These are phyloP conservation scores for Charanyca ferruginea DNA, from an alignment of 2,888 invertebrate genomes.

Conservation along the genomic window DNA sequence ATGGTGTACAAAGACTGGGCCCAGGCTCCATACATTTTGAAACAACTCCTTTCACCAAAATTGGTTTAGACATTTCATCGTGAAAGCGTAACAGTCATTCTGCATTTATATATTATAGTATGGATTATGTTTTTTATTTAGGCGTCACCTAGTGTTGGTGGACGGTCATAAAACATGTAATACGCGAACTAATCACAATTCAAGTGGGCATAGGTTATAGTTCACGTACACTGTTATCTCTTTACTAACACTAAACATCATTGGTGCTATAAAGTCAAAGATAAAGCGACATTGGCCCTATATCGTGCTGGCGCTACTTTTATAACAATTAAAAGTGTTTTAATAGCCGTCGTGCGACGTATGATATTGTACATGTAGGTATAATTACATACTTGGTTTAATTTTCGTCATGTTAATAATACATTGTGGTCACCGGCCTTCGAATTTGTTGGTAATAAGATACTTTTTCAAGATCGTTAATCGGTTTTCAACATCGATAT, in stretches of 20 bases:
- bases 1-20: no score
- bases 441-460: conserved; percentile 1
- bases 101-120: no score
- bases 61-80: no score
- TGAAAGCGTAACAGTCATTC: no score
- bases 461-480: no score
- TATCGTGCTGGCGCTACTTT: conserved; percentile 8
- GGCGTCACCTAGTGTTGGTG: not conserved
- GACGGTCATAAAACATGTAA: not conserved
- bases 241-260: conserved; percentile 22
- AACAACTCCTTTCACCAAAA: no score
- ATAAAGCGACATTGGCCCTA: conserved; percentile 18
- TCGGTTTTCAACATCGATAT: no score
- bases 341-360: conserved; percentile 5
- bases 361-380: not conserved
- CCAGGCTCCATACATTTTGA: no score
- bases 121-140: not conserved
- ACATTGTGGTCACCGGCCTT: not conserved
- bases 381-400: conserved; percentile 2
- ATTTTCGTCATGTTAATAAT: not conserved
- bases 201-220: conserved; percentile 31
- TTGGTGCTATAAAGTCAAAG: conserved; percentile 21
- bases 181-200: conserved; percentile 2
- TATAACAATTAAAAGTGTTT: conserved; percentile 7
- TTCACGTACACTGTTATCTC: conserved; percentile 45